These are phyloP conservation scores for Alethe diademata DNA, from an alignment of 2,113 vertebrate species.

Conservation along the genomic window DNA sequence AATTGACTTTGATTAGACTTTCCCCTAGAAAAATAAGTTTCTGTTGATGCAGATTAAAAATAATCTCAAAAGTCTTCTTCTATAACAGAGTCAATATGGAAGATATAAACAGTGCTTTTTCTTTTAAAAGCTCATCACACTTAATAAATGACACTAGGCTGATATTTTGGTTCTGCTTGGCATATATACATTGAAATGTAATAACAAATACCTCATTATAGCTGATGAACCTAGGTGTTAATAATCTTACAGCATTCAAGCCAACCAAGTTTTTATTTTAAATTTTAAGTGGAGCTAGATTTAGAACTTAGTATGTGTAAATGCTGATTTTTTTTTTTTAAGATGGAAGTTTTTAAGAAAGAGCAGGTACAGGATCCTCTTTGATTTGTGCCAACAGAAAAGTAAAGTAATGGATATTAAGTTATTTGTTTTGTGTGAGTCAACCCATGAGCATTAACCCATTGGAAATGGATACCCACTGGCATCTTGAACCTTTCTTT, in stretches of 20 bases:
- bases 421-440: background rate
- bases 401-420: background rate
- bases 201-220: background rate
- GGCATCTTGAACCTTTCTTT: background rate
- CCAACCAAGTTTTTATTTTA: background rate
- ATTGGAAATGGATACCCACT: background rate
- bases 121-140: background rate
- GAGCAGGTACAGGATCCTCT: background rate
- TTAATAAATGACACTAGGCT: background rate
- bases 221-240: background rate
- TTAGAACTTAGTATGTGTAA: background rate
- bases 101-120: background rate
- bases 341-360: background rate
- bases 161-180: background rate
- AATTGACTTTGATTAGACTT: background rate
- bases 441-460: background rate
- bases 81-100: background rate
- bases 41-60: background rate
- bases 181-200: background rate
- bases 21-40: background rate
- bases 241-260: background rate
- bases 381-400: background rate
- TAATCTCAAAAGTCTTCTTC: background rate
- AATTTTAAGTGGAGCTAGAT: background rate
- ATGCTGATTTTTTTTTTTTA: background rate